Base-by-base conservation (phyloP, 2,113 vertebrate species). In the Brachyhypopomus gauderio region DNA sequence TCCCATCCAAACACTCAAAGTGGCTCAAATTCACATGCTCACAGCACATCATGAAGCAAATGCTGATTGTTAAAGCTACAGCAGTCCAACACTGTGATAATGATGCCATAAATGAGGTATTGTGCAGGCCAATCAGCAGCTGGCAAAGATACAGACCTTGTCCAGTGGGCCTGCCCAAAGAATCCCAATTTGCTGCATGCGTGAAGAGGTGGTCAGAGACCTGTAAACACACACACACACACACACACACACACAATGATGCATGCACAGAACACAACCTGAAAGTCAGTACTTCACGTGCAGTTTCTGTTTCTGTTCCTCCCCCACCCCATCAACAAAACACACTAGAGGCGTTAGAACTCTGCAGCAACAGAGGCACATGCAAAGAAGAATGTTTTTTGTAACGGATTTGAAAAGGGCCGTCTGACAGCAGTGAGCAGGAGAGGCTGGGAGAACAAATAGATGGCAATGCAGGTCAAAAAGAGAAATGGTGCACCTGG, bases 81-180 rank as follows among this genome's bases (percentile, higher is more conserved):
- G 12, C 9, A 52, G 11, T 3, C 45, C 45, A 52, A 14, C 14
- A 52, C 12, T 52, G 12, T 12, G 14, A 52, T 45, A 5, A 52
- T 14, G 45, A 52, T 11, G 12, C 41, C 5, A 5, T 41, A 41
- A 8, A 41, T 41, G 41, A 41, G 41, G 45, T 52, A 52, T 52
- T 52, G 45, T 52, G 45, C 45, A 14, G 45, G 8, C 45, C 9
- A 14, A 52, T 52, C 45, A 66, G 22, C 25, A 30, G 12, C 12
- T 52, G 3, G 5, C 14, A 59, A 70, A 72, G 19, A 55, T 41
- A 34, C 30, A 93, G 86, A 98, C 97, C 94, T 97, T 98, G 83
- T 94, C 94, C 52, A 97, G 91, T 0, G 91, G 90, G 79, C 94
- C 95, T 48, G 91, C 86, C 77, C 97, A 87, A 6, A 93, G 89